Conservation (phyloP, 1,140 invertebrate species). For the Helicoverpa armigera region DNA sequence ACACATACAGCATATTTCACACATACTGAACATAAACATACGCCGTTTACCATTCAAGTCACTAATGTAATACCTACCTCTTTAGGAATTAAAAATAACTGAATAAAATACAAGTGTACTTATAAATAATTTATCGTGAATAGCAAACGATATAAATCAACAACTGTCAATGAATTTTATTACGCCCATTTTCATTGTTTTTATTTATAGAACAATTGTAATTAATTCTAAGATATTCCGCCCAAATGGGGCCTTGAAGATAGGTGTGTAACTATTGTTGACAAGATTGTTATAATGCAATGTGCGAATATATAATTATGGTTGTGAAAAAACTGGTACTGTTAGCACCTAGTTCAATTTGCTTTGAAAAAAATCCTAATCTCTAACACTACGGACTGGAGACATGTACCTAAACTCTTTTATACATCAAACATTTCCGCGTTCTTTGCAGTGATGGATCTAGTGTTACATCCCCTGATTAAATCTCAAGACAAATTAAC, state of each 20-base stretch:
- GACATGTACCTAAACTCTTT: too few species aligned
- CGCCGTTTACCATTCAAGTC: neutral
- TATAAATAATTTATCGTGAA: slow-evolving; percentile 8
- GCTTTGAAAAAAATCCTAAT: too few species aligned
- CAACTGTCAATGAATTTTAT: slow-evolving; percentile 11
- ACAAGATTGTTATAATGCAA: neutral
- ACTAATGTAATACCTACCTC: neutral
- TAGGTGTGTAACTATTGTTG: neutral
- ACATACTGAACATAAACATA: neutral
- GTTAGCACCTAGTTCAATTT: too few species aligned
- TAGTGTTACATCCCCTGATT: too few species aligned
- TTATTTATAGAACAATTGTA: slow-evolving; percentile 4
- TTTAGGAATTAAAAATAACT: neutral
- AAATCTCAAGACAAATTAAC: too few species aligned
- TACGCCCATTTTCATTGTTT: slow-evolving; percentile 19
- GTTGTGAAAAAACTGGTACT: too few species aligned
- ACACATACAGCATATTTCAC: too few species aligned
- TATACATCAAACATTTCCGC: too few species aligned
- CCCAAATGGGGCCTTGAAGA: slow-evolving; percentile 15
- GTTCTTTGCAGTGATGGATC: too few species aligned
- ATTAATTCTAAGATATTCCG: slow-evolving; percentile 27
- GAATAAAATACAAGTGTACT: neutral
- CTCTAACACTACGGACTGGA: too few species aligned
- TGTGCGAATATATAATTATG: neutral
- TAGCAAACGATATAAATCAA: slow-evolving; percentile 10